Evolutionary conservation across 2,888 invertebrate genomes (phyloP).

Genomic region (Folsomia candida): DNA sequence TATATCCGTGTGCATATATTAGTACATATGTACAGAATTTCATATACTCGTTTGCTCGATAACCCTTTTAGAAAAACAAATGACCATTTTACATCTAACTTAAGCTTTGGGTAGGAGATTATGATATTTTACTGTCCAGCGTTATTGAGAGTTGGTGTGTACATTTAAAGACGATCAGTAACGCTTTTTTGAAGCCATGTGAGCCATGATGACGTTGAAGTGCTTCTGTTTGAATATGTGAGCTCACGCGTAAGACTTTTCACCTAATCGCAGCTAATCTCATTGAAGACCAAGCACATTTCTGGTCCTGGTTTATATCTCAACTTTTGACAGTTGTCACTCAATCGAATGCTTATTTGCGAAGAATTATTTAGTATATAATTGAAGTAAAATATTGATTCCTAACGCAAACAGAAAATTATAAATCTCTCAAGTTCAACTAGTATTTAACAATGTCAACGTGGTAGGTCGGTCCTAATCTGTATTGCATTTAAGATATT

Average conservation of each 20-base stretch:
- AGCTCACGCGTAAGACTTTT: conserved; percentile 44
- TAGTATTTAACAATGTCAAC: too few relatives aligned
- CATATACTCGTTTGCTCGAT: conserved; percentile 19
- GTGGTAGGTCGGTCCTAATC: too few relatives aligned
- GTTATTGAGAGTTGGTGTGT: too few relatives aligned
- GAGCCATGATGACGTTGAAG: background rate
- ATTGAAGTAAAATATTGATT: too few relatives aligned
- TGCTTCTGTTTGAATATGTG: conserved; percentile 30
- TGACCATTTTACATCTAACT: conserved; percentile 10
- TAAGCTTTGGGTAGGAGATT: background rate
- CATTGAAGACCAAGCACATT: conserved; percentile 20
- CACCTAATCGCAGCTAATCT: conserved; percentile 43
- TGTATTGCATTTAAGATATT: too few relatives aligned
- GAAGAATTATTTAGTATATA: too few relatives aligned
- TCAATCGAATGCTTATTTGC: too few relatives aligned
- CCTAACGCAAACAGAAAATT: too few relatives aligned
- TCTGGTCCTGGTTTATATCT: background rate
- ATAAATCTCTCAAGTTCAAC: too few relatives aligned
- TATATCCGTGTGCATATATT: too few relatives aligned
- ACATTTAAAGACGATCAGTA: background rate
- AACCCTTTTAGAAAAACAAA: conserved; percentile 31
- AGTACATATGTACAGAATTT: conserved; percentile 5
- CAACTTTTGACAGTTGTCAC: background rate
- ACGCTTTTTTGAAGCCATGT: background rate
- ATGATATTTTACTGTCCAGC: background rate